Base-by-base conservation (phyloP, 2,113 vertebrate species). In the Ia io region DNA sequence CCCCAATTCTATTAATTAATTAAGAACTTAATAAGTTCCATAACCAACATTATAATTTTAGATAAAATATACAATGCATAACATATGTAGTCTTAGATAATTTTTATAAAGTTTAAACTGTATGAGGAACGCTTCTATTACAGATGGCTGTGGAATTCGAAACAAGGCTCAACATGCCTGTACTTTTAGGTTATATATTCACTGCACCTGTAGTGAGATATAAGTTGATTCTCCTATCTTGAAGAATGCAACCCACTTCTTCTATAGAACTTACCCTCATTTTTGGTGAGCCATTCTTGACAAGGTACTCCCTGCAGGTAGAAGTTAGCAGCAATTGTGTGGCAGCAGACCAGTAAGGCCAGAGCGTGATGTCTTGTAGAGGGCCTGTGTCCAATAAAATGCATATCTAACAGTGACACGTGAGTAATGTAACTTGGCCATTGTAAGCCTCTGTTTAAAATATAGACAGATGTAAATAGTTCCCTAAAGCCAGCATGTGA, bases 401-500 rank as follows among this genome's bases (percentile, higher is more conserved):
- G 30, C 10, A 25, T 13, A 18, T 56, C 16, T 8, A 70, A 30
- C 30, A 20, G 22, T 67, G 71, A 56, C 76, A 37, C 37, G 47
- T 88, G 82, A 96, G 44, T 65, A 42, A 80, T 82, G 90, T 77
- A 70, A 51, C 16, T 65, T 88, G 16, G 35, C 74, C 18, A 35
- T n/a, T 23, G 4, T 61, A 59, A 76, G 42, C 42, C 40, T 87
- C 2, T 2, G 42, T 77, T 37, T 78, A 88, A 92, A 91, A 86
- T 9, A 90, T 0, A 79, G 22, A 91, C 10, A 59, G 93, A 61
- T 90, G 37, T 40, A 93, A 93, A 95, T 37, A n/a, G 23, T 67
- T 95, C 79, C 74, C 93, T 69, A 70, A 67, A 95, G 79, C 87
- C 80, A 93, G 22, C n/a, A 12, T 73, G 65, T 67, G 65, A 91